Evolutionary conservation across 35 echinoderm and acorn worm species (phyloP).

Genomic region (Anneissia japonica): DNA sequence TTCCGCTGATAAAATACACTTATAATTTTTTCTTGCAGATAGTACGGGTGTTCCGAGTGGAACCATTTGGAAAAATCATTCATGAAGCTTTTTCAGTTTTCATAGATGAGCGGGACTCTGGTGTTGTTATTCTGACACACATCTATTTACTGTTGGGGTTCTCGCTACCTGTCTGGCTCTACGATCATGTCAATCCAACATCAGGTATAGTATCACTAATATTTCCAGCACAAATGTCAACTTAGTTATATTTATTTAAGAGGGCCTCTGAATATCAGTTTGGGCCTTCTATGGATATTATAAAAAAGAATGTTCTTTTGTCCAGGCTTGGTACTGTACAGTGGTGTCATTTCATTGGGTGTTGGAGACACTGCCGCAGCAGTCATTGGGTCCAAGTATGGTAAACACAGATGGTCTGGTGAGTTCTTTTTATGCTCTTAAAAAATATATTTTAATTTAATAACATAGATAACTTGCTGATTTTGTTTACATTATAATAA

Average conservation of each 20-base stretch:
- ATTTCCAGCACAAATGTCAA: too few relatives aligned
- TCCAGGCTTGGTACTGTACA: conserved; percentile 41
- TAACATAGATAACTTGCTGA: too few relatives aligned
- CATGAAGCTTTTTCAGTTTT: conserved; percentile 56
- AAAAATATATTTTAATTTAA: not conserved
- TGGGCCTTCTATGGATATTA: too few relatives aligned
- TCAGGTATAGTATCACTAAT: not conserved
- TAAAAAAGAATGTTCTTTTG: not conserved
- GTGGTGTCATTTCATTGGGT: conserved; percentile 84
- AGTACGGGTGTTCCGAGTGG: conserved; percentile 55
- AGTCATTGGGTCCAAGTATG: conserved; percentile 65
- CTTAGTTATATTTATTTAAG: too few relatives aligned
- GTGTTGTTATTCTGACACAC: conserved; percentile 71
- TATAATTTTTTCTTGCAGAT: conserved; percentile 40
- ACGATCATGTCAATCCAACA: not conserved
- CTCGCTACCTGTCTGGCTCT: conserved; percentile 67
- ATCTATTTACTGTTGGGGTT: conserved; percentile 82
- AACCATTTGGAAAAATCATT: conserved; percentile 66
- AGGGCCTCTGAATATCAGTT: too few relatives aligned
- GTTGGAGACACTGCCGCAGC: conserved; percentile 93
- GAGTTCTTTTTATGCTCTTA: conserved; percentile 7
- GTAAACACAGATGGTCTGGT: conserved; percentile 74
- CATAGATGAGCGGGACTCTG: conserved; percentile 68
- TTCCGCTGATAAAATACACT: not conserved
- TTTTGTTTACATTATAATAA: too few relatives aligned